phyloP scores from a whole-genome alignment of 2,888 invertebrate genomes.

The Xestoiulus laeticollis region DNA sequence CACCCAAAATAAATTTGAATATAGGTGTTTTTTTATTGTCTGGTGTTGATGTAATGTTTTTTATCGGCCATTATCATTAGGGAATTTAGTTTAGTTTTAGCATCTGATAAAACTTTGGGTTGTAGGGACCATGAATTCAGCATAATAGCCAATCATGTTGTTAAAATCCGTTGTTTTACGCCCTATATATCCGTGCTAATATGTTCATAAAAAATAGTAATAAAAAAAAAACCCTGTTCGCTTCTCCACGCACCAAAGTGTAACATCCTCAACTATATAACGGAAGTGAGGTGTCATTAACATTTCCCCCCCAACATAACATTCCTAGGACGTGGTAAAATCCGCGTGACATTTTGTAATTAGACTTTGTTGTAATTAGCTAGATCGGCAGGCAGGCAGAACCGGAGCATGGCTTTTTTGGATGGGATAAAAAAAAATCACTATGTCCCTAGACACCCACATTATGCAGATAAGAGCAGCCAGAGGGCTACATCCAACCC shows the following conservation, averaged over 20 bases:
- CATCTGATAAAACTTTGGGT: slow-evolving; percentile 25
- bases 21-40: neutral
- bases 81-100: slow-evolving; percentile 37
- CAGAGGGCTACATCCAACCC: slow-evolving; percentile 33
- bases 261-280: slow-evolving; percentile 48
- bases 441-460: slow-evolving; percentile 5
- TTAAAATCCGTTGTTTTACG: slow-evolving; percentile 37
- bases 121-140: slow-evolving; percentile 33
- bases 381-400: slow-evolving; percentile 36
- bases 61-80: slow-evolving; percentile 37
- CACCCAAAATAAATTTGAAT: slow-evolving; percentile 25
- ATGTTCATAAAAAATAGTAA: slow-evolving; percentile 31
- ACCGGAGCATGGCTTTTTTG: neutral
- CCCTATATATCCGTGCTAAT: slow-evolving; percentile 37
- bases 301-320: slow-evolving; percentile 21
- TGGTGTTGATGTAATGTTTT: slow-evolving; percentile 29
- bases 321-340: slow-evolving; percentile 48
- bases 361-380: slow-evolving; percentile 52
- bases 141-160: slow-evolving; percentile 37
- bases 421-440: neutral
- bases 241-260: slow-evolving; percentile 40
- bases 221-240: slow-evolving; percentile 23
- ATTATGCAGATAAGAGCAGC: slow-evolving; percentile 37
- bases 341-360: slow-evolving; percentile 54
- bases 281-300: slow-evolving; percentile 46